phyloP scores from a whole-genome alignment of 2,113 vertebrate species.

The Mastomys natalensis region DNA sequence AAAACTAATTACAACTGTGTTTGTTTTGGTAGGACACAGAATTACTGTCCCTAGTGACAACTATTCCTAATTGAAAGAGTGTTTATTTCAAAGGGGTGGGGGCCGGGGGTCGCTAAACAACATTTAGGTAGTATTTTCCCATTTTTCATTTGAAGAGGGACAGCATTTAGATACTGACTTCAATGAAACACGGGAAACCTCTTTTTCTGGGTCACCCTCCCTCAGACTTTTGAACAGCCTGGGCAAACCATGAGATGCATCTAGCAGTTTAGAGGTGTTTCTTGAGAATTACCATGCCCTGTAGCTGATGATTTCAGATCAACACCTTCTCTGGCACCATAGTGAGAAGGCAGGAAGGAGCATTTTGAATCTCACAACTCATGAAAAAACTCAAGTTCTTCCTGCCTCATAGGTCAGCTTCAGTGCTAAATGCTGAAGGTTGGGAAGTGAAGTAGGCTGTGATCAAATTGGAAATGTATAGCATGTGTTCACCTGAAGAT shows the following conservation, averaged over 20 bases:
- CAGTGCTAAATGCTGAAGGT: neutral
- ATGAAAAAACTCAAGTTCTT: neutral
- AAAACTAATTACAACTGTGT: slow-evolving; percentile 89
- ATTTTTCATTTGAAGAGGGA: slow-evolving; percentile 73
- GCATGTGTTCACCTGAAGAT: neutral
- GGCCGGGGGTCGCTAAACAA: slow-evolving; percentile 77
- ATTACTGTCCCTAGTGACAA: slow-evolving; percentile 86
- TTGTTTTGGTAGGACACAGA: slow-evolving; percentile 88
- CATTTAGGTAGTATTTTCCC: slow-evolving; percentile 69
- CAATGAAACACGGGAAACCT: slow-evolving; percentile 42
- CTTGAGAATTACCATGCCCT: neutral
- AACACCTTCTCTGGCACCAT: neutral
- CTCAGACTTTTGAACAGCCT: neutral
- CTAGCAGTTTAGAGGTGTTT: neutral
- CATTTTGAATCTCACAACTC: neutral
- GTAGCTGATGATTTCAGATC: neutral
- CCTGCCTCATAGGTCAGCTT: neutral
- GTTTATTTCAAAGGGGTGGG: slow-evolving; percentile 82
- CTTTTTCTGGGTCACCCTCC: neutral
- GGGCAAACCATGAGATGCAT: neutral
- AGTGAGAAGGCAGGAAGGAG: neutral
- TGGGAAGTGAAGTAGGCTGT: neutral
- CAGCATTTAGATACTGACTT: slow-evolving; percentile 66
- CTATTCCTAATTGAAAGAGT: slow-evolving; percentile 87
- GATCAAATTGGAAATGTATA: neutral